Conservation (phyloP, 2,888 invertebrate species). For the Drosophila pegasa region DNA sequence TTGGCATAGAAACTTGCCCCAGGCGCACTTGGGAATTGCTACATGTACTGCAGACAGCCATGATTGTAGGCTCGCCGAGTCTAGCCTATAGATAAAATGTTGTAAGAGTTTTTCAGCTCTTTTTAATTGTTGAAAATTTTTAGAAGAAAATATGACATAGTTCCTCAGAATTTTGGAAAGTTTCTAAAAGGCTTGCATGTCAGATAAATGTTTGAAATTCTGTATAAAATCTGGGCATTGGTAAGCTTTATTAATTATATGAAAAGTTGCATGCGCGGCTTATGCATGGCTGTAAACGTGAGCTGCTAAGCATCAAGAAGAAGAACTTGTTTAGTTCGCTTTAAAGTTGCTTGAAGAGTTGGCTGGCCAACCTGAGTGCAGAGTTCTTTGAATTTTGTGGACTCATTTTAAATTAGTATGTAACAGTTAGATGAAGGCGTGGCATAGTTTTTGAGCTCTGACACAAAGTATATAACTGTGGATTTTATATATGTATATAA, state of each 20-base stretch:
- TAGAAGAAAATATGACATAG: constrained; percentile 6
- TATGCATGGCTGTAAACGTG: too few relatives aligned
- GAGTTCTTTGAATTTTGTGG: background rate
- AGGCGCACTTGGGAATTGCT: constrained; percentile 20
- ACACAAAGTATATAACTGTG: background rate
- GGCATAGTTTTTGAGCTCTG: too few relatives aligned
- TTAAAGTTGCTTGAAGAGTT: background rate
- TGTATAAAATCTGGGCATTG: background rate
- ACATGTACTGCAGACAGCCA: background rate
- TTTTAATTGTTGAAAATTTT: background rate
- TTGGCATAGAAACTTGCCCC: constrained; percentile 52
- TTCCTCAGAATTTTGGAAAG: constrained; percentile 6
- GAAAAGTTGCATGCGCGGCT: background rate
- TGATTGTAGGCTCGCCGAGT: constrained; percentile 27
- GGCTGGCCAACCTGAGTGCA: background rate
- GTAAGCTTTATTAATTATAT: too few relatives aligned
- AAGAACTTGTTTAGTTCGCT: background rate
- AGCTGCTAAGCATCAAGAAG: background rate
- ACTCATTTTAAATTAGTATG: background rate
- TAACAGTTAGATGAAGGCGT: background rate
- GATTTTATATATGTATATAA: too few relatives aligned
- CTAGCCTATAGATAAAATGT: constrained; percentile 2
- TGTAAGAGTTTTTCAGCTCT: background rate
- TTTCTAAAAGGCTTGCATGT: background rate
- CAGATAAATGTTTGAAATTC: background rate